Conservation (phyloP, 1,140 invertebrate species). For the Bombus vancouverensis region DNA sequence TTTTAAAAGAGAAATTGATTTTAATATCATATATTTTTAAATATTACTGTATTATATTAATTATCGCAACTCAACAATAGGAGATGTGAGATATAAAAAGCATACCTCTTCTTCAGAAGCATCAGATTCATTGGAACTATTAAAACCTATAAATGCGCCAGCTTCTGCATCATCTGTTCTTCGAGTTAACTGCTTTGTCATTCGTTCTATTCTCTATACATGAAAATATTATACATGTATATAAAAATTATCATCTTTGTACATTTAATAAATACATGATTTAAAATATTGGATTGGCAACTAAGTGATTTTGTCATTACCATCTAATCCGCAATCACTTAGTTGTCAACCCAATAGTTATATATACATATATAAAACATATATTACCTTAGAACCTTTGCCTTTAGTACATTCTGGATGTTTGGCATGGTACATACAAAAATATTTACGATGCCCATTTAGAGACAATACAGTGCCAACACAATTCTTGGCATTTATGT, state of each 20-base stretch:
- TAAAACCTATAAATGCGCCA: conserved; percentile 91
- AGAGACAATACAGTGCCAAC: conserved; percentile 97
- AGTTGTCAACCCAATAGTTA: too few species aligned
- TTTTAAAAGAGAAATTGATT: not conserved
- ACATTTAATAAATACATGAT: not conserved
- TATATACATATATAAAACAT: conserved; percentile 22
- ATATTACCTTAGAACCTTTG: conserved; percentile 85
- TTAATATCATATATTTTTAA: not conserved
- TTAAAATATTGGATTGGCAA: not conserved
- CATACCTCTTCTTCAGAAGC: conserved; percentile 86
- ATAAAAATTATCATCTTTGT: not conserved
- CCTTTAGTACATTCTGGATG: conserved; percentile 86
- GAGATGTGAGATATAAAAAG: conserved; percentile 29
- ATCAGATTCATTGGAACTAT: conserved; percentile 86
- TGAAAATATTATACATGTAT: conserved; percentile 22
- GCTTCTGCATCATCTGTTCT: conserved; percentile 86
- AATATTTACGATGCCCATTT: conserved; percentile 98
- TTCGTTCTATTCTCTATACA: conserved; percentile 84
- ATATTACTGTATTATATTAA: not conserved
- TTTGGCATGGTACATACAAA: conserved; percentile 99
- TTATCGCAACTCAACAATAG: not conserved
- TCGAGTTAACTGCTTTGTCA: conserved; percentile 85
- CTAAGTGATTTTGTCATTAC: too few species aligned
- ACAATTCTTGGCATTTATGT: conserved; percentile 98
- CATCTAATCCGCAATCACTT: too few species aligned